phyloP scores from a whole-genome alignment of 2,888 invertebrate genomes.

The Aleiodes leptofemur region DNA sequence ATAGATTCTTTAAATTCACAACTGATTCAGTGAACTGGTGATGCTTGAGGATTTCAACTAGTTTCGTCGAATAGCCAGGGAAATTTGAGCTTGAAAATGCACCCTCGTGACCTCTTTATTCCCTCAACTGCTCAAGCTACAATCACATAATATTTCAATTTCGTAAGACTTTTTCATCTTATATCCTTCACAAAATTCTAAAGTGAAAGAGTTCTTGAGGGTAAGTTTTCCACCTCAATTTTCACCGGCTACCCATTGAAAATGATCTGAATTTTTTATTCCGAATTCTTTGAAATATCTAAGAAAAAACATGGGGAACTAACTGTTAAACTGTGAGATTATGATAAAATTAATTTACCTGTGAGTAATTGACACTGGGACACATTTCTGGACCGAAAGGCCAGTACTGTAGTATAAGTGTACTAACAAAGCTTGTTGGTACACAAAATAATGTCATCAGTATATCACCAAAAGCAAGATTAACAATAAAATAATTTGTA shows the following conservation, averaged over 20 bases:
- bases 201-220: too few relatives aligned
- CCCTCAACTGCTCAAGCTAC: neutral
- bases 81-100: neutral
- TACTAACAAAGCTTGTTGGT: constrained; percentile 91
- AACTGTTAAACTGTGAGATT: neutral
- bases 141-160: neutral
- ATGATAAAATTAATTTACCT: constrained; percentile 71
- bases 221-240: too few relatives aligned
- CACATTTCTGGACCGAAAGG: constrained; percentile 91
- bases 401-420: constrained; percentile 89
- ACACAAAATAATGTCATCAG: constrained; percentile 94
- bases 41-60: too few relatives aligned
- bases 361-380: constrained; percentile 88
- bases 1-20: too few relatives aligned
- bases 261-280: too few relatives aligned
- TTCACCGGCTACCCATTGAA: too few relatives aligned
- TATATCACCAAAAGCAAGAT: constrained; percentile 92
- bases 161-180: neutral
- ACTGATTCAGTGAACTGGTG: too few relatives aligned
- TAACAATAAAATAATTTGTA: constrained; percentile 94
- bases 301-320: too few relatives aligned
- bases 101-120: neutral
- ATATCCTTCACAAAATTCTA: too few relatives aligned
- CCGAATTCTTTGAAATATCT: too few relatives aligned
- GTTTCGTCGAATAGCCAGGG: too few relatives aligned